Percentiles rank a stretch among this genome's conserved stretches.
Conservation (phyloP, 2,113 vertebrate species). For the Sminthopsis crassicaudata region DNA sequence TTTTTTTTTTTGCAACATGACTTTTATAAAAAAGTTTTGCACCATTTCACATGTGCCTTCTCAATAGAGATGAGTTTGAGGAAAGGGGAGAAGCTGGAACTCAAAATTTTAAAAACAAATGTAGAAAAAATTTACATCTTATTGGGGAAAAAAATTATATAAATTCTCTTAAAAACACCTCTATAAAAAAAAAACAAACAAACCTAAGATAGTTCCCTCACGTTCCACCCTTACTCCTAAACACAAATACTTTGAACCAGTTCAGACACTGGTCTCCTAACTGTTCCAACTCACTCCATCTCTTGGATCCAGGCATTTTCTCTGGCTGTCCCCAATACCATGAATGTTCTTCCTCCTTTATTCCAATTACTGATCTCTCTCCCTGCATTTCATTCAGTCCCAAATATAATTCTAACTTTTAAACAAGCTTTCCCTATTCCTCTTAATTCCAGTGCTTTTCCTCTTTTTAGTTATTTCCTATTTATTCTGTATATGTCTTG, state of each 20-base stretch:
- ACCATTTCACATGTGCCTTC: too few species aligned
- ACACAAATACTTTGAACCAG: not conserved
- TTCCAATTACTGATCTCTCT: not conserved
- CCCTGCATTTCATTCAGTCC: not conserved
- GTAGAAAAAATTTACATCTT: too few species aligned
- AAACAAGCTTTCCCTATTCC: not conserved
- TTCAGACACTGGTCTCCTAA: not conserved
- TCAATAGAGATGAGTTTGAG: too few species aligned
- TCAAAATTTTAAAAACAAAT: too few species aligned
- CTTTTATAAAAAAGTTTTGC: too few species aligned
- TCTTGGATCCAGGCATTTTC: not conserved
- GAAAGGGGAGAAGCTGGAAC: too few species aligned
- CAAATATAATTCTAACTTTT: not conserved
- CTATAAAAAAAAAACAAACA: too few species aligned
- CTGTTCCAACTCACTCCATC: too few species aligned
- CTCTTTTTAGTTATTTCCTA: not conserved
- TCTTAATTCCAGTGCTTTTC: not conserved
- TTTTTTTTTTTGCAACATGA: too few species aligned
- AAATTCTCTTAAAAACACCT: too few species aligned
- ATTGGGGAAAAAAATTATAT: too few species aligned
- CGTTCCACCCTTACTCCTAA: not conserved
- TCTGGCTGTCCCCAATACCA: not conserved
- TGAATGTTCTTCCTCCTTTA: not conserved
- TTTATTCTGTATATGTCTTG: not conserved
- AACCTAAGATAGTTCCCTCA: not conserved